Conservation (phyloP, 2,888 invertebrate species). For the Gordius sp. region DNA sequence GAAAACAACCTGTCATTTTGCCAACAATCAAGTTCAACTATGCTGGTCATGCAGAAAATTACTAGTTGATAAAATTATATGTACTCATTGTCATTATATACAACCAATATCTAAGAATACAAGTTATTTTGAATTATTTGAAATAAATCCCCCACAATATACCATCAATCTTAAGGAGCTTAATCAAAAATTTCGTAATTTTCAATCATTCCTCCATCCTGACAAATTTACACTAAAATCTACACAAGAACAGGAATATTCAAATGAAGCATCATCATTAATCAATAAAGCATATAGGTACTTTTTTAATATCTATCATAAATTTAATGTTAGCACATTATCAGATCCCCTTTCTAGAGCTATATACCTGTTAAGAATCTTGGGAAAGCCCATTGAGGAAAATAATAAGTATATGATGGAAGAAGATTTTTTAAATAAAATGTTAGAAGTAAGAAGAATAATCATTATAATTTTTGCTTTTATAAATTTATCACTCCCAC, state of each 20-base stretch:
- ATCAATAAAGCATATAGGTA: conserved; percentile 11
- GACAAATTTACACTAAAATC: conserved; percentile 13
- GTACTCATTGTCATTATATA: not conserved
- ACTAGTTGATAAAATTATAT: not conserved
- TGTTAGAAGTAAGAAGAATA: not conserved
- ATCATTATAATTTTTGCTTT: not conserved
- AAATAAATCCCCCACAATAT: not conserved
- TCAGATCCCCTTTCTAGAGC: not conserved
- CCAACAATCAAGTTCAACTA: not conserved
- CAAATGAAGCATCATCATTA: not conserved
- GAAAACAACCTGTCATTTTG: not conserved
- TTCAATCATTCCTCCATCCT: not conserved
- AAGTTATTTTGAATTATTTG: conserved; percentile 11
- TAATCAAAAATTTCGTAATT: not conserved
- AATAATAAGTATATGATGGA: conserved; percentile 11
- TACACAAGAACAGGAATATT: not conserved
- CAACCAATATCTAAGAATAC: not conserved
- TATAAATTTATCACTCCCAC: not conserved
- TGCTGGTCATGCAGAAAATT: not conserved
- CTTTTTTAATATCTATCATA: not conserved
- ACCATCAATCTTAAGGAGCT: not conserved
- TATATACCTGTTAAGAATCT: not conserved
- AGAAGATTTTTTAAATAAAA: conserved; percentile 3
- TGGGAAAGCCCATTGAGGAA: not conserved
- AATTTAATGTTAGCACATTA: not conserved